These are phyloP conservation scores for Thymelicus sylvestris DNA, from an alignment of 2,888 invertebrate species.

Conservation along the genomic window DNA sequence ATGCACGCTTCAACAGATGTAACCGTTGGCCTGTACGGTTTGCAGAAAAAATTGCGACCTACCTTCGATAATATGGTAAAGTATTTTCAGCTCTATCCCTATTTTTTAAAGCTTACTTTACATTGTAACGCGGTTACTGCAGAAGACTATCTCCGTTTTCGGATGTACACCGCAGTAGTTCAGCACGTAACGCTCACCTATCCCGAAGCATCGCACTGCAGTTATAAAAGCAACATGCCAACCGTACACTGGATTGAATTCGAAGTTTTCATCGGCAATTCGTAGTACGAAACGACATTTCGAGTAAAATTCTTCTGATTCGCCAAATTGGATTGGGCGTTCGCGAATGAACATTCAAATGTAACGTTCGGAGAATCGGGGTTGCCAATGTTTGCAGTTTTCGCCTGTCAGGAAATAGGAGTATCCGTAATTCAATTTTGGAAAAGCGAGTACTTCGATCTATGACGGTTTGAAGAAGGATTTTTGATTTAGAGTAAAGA, in stretches of 20 bases:
- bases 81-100: background rate
- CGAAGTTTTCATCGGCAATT: slow-evolving; percentile 33
- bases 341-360: slow-evolving; percentile 36
- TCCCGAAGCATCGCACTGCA: slow-evolving; percentile 44
- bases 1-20: slow-evolving; percentile 40
- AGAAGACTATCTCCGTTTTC: background rate
- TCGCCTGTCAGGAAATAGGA: slow-evolving; percentile 26
- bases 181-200: slow-evolving; percentile 45
- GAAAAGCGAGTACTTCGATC: slow-evolving; percentile 7
- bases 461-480: background rate
- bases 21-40: slow-evolving; percentile 34
- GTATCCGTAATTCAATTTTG: slow-evolving; percentile 19
- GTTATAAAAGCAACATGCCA: slow-evolving; percentile 42
- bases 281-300: slow-evolving; percentile 30
- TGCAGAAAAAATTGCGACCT: background rate
- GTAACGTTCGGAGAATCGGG: slow-evolving; percentile 23
- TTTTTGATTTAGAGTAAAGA: background rate
- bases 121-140: background rate
- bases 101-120: slow-evolving; percentile 1
- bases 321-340: slow-evolving; percentile 33
- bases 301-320: slow-evolving; percentile 36
- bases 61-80: background rate
- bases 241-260: slow-evolving; percentile 38
- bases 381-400: slow-evolving; percentile 28
- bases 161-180: slow-evolving; percentile 43